These are phyloP conservation scores for Drosophila anomalipes DNA, from an alignment of 2,888 invertebrate species.

Conservation along the genomic window DNA sequence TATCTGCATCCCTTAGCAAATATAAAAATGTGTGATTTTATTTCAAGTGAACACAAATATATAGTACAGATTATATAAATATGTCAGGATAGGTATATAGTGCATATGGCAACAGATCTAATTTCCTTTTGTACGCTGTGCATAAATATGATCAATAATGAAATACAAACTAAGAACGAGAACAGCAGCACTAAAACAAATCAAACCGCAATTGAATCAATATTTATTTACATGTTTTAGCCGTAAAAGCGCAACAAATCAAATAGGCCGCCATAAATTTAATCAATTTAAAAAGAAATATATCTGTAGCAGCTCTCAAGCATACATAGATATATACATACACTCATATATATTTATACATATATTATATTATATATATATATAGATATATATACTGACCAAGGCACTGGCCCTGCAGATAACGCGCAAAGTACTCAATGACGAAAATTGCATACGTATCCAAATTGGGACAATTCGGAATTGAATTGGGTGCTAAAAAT, in stretches of 20 bases:
- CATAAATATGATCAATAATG: neutral
- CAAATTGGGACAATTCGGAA: conserved; percentile 34
- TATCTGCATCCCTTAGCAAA: neutral
- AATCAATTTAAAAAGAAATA: conserved; percentile 54
- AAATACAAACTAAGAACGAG: neutral
- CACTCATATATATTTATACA: neutral
- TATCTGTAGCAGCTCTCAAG: conserved; percentile 11
- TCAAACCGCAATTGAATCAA: conserved; percentile 5
- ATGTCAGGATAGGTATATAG: neutral
- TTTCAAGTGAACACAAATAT: neutral
- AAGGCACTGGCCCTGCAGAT: conserved; percentile 19
- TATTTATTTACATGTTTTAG: conserved; percentile 20
- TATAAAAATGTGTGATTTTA: neutral
- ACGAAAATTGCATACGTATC: conserved; percentile 34
- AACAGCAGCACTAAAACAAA: neutral
- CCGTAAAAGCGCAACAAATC: conserved; percentile 34
- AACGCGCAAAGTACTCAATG: conserved; percentile 12
- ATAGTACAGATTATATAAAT: neutral
- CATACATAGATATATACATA: neutral
- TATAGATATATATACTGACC: conserved; percentile 21
- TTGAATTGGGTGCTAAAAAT: conserved; percentile 34
- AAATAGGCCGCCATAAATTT: conserved; percentile 52
- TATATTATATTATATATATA: neutral
- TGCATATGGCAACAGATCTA: neutral
- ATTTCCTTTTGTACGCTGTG: neutral